Evolutionary conservation across 2,797 vertebrate species (phyloP).

Genomic region (Rhinophrynus dorsalis): DNA sequence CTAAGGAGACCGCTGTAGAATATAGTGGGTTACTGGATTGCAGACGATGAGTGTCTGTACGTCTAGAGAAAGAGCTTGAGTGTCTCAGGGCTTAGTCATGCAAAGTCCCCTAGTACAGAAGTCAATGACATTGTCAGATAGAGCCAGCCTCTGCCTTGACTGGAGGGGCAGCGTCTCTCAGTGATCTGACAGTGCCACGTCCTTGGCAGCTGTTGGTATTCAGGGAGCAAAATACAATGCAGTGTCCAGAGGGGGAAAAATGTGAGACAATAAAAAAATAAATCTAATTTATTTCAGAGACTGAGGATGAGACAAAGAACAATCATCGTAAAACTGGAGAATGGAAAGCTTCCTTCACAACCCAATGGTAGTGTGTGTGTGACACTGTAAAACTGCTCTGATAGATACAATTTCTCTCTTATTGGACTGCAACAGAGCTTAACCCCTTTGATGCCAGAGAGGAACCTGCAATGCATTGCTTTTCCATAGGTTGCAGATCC

Average conservation of each 20-base stretch:
- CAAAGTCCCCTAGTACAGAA: slow-evolving; percentile 21
- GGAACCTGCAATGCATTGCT: not conserved
- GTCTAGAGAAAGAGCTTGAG: not conserved
- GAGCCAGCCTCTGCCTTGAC: not conserved
- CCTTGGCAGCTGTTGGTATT: slow-evolving; percentile 45
- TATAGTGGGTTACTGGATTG: too few relatives aligned
- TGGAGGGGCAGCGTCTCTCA: slow-evolving; percentile 13
- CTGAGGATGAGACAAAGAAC: slow-evolving; percentile 44
- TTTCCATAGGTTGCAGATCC: too few relatives aligned
- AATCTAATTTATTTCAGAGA: slow-evolving; percentile 42
- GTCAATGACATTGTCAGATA: slow-evolving; percentile 28
- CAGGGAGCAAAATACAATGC: slow-evolving; percentile 42
- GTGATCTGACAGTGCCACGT: slow-evolving; percentile 33
- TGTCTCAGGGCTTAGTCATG: slow-evolving; percentile 10
- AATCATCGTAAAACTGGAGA: slow-evolving; percentile 39
- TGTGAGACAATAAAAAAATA: slow-evolving; percentile 27
- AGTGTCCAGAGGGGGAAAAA: slow-evolving; percentile 27
- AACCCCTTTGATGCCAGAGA: too few relatives aligned
- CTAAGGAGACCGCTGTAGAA: too few relatives aligned
- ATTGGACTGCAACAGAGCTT: not conserved
- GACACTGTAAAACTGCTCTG: not conserved
- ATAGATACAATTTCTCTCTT: not conserved
- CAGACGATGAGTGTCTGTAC: too few relatives aligned
- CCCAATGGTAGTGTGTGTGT: not conserved
- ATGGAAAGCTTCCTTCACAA: slow-evolving; percentile 24